Evolutionary conservation across 2,113 vertebrate species (phyloP).

Genomic region (Ovis canadensis): DNA sequence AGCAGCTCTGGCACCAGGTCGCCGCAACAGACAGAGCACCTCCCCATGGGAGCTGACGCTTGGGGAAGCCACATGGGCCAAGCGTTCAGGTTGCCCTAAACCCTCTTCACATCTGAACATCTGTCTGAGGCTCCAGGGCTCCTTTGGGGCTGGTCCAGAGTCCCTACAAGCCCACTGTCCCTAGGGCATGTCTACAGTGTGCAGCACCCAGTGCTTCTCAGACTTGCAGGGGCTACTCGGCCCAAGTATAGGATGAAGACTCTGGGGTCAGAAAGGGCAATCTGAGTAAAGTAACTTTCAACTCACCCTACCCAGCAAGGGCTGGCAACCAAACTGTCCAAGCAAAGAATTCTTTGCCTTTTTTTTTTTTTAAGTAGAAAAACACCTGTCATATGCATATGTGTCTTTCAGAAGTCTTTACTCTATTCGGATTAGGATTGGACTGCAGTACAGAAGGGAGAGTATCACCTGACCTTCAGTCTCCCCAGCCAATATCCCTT

Average conservation of each 20-base stretch:
- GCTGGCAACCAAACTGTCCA: not conserved
- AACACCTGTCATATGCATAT: too few species aligned
- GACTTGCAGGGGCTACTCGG: too few species aligned
- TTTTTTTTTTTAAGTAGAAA: not conserved
- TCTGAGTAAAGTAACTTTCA: not conserved
- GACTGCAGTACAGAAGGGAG: rapidly evolving
- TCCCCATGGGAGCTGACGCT: not conserved
- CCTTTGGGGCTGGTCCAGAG: too few species aligned
- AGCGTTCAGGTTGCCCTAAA: too few species aligned
- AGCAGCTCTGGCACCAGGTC: not conserved
- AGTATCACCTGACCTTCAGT: not conserved
- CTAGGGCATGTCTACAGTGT: rapidly evolving
- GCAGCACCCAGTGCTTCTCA: rapidly evolving
- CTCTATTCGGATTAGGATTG: rapidly evolving
- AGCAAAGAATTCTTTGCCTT: not conserved
- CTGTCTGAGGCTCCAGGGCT: too few species aligned
- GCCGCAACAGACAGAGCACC: not conserved
- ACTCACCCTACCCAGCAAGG: rapidly evolving
- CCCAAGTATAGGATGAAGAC: rapidly evolving
- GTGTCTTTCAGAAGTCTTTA: not conserved
- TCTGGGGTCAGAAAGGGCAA: rapidly evolving
- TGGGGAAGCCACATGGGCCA: not conserved
- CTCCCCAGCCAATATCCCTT: not conserved
- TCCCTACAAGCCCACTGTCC: not conserved
- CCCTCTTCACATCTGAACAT: not conserved